Conservation (phyloP, 2,113 vertebrate species). For the Scomber japonicus region DNA sequence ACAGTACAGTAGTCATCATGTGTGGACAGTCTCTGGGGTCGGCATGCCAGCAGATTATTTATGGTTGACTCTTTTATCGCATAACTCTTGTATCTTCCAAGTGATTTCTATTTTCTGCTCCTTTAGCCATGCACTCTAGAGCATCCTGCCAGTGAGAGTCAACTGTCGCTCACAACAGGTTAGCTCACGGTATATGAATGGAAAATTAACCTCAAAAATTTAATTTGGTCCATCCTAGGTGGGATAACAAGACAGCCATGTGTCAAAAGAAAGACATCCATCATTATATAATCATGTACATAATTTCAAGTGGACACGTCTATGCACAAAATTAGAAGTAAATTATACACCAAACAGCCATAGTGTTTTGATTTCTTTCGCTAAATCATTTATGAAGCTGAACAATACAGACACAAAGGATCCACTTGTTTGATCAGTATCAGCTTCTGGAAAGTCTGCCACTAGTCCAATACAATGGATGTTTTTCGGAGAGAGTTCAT, state of each 20-base stretch:
- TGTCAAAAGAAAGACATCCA: too few species aligned
- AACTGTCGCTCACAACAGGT: background rate
- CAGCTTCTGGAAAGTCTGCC: background rate
- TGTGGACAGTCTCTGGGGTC: background rate
- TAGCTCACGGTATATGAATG: conserved; percentile 4
- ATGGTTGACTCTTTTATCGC: conserved; percentile 18
- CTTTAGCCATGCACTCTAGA: background rate
- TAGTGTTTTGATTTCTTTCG: too few species aligned
- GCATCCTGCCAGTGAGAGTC: background rate
- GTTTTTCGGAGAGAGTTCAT: background rate
- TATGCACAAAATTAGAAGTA: too few species aligned
- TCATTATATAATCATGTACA: too few species aligned
- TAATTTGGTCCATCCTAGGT: background rate
- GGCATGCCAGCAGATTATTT: conserved; percentile 39
- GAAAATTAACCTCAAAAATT: background rate
- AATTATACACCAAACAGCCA: too few species aligned
- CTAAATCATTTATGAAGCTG: too few species aligned
- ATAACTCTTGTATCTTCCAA: conserved; percentile 27
- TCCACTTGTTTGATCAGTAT: too few species aligned
- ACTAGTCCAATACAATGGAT: background rate
- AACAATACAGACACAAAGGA: too few species aligned
- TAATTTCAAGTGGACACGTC: too few species aligned
- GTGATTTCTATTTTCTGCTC: conserved; percentile 47
- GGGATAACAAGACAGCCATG: too few species aligned
- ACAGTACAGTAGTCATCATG: background rate